phyloP scores from a whole-genome alignment of 2,888 invertebrate species.

The Ophonus ardosiacus region DNA sequence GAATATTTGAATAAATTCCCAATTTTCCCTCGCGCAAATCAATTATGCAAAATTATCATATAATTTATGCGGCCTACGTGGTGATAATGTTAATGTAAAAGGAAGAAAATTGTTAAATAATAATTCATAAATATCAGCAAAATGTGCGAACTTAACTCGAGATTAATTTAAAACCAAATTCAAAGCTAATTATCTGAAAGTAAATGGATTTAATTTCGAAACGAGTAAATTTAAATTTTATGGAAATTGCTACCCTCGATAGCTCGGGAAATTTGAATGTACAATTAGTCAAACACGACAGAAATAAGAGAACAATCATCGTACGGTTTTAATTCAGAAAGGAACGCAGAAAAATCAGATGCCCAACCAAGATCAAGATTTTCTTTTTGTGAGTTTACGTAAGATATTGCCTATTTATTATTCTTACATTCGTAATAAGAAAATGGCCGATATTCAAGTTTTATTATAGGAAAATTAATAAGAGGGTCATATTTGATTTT shows the following conservation, averaged over 20 bases:
- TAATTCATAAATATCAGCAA: conserved; percentile 34
- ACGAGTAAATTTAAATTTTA: conserved; percentile 61
- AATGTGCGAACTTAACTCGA: conserved; percentile 52
- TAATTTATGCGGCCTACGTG: conserved; percentile 11
- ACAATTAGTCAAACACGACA: conserved; percentile 60
- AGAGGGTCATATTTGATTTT: too few species aligned
- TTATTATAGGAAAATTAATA: too few species aligned
- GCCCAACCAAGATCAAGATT: neutral
- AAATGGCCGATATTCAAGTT: neutral
- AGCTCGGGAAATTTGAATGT: conserved; percentile 59
- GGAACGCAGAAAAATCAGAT: conserved; percentile 37
- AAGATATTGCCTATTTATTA: neutral
- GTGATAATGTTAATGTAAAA: neutral
- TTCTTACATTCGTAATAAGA: neutral
- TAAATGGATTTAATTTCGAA: conserved; percentile 62
- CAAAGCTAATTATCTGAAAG: conserved; percentile 60
- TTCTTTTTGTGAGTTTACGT: conserved; percentile 12
- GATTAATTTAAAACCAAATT: conserved; percentile 60
- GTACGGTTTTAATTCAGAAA: conserved; percentile 28
- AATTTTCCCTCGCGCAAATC: neutral
- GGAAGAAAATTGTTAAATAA: conserved; percentile 49
- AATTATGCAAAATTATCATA: conserved; percentile 25
- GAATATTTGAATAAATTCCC: conserved; percentile 6
- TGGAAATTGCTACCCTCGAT: conserved; percentile 58
- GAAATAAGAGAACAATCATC: conserved; percentile 52